Evolutionary conservation across 92 coral and sea anemone genomes (phyloP), one percentile per base, ranked within the genome.

Genomic region (Phymanthus crucifer): DNA sequence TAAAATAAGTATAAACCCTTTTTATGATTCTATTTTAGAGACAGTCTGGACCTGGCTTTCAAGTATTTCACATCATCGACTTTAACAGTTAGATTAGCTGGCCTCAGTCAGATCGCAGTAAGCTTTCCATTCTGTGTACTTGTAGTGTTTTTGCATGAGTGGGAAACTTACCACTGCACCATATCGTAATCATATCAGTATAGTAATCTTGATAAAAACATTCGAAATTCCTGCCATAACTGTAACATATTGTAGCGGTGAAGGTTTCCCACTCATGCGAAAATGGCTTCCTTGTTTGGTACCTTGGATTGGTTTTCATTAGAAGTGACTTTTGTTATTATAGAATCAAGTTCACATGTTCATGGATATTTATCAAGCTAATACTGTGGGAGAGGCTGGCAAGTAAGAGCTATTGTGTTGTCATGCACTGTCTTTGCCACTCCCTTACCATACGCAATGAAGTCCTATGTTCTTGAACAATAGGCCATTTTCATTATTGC

Each of bases 321-420:
- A 4, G 26, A 5, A 1, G 26, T 61, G 34, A 31, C 37, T 87
- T 26, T 71, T 38, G 70, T 31, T 76, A 65, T 57, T 69, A 83
- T 72, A 96, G 99, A 96, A 96, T 46, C 99, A 96, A 85, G 99
- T 96, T 78, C 99, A 96, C 77, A 87, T 93, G 94, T 96, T 96
- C 71, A 88, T 96, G 86, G 99, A 96, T 50, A 83, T 93, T 45
- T 96, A 90, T 65, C 99, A 96, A 74, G 88, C 90, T 58, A 97
- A 93, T 33, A 80, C 94, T 43, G 87, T 86, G 13, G 91, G 91
- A 21, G 98, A 93, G 74, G 76, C 87, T 54, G 99, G 91, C 75
- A 94, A 92, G 91, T 92, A 80, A 74, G 82, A 33, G 9, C 10
- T 24, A 57, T 57, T 57, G 11, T 57, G 64, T 54, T 50, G 10